Evolutionary conservation across 2,888 invertebrate genomes (phyloP), one percentile per base, ranked within the genome.

Genomic region (Acanthopleura granulata): DNA sequence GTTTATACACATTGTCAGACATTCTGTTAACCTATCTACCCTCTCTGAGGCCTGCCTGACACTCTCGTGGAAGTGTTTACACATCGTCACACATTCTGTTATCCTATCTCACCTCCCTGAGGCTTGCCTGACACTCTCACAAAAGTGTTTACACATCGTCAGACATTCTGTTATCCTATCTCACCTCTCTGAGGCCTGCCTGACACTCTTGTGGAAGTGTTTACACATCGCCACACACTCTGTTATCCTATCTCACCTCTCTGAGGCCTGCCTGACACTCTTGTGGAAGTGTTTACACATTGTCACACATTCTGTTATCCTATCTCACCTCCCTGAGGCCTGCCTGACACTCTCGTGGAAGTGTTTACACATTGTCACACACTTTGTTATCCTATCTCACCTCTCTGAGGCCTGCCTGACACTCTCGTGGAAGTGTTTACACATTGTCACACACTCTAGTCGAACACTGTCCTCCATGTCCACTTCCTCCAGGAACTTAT

Each of bases 251-350:
- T n/a, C n/a, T n/a, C n/a, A n/a, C n/a, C n/a, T n/a, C 80, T 86
- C 74, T 0, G 91, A 90, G 49, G 89, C 80, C 22, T 81, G 75
- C 51, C 88, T 80, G 49, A 91, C 90, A 82, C 87, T 87, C 78
- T 90, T 89, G 78, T 91, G 91, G 85, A 90, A 90, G 74, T 89
- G 84, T 84, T 90, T 91, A 80, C 90, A 91, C 90, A 91, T 89
- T 77, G 78, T 81, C 74, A 88, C 87, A 72, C 84, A 83, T 49
- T 87, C 84, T 85, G 83, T 80, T 40, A 40, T 6, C 40, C 57
- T n/a, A 74, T 22, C 83, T 80, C 78, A 90, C 89, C 80, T 86
- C 74, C 86, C 84, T 0, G 91, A 90, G 49, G 89, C 80, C 22
- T 81, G 75, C 51, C 88, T 80, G 49, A 91, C 90, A 82, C 87